Base-by-base conservation (phyloP, 2,113 vertebrate genomes). In the Cacatua alba region DNA sequence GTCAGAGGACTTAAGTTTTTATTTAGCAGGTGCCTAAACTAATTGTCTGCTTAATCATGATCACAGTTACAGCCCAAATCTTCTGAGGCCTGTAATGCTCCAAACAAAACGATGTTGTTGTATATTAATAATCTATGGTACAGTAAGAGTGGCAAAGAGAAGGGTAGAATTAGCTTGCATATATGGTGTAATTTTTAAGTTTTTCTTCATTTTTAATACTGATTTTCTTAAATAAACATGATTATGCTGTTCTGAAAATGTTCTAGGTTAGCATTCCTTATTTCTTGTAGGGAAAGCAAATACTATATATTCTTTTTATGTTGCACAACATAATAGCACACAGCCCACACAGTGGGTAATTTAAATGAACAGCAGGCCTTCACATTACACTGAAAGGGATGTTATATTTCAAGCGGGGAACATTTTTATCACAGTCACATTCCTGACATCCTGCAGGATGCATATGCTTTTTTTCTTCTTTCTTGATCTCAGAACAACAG, bases 311-410 rank as follows among this genome's bases (percentile, higher is more conserved):
- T 93, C 31, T 23, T 79, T 87, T 82, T 80, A 77, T 80, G 20
- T 64, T 92, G 55, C 0, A 0, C 15, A 3, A 43, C 35, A 51
- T 43, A 86, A 78, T 80, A 70, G 60, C 37, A 51, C 16, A 4
- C 23, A 86, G 49, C 63, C 78, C 59, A 90, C 87, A 77, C 59
- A 67, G 75, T 64, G 35, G 64, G 79, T 83, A 88, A 95, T 96
- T 94, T 95, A 83, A 90, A 90, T 84, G 85, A 95, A 86, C 85
- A 96, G 71, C 92, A 95, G 85, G 92, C 28, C 69, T 88, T 90
- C 85, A 90, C 68, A 88, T 93, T 77, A 60, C 51, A 33, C 68
- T 75, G 43, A 70, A 88, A 95, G 28, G 35, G 29, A 23, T 92
- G 35, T 86, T 95, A 55, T 67, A 48, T 81, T 94, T 96, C 85